Base-by-base conservation (phyloP, 2,888 invertebrate species). In the Steinernema scapterisci region DNA sequence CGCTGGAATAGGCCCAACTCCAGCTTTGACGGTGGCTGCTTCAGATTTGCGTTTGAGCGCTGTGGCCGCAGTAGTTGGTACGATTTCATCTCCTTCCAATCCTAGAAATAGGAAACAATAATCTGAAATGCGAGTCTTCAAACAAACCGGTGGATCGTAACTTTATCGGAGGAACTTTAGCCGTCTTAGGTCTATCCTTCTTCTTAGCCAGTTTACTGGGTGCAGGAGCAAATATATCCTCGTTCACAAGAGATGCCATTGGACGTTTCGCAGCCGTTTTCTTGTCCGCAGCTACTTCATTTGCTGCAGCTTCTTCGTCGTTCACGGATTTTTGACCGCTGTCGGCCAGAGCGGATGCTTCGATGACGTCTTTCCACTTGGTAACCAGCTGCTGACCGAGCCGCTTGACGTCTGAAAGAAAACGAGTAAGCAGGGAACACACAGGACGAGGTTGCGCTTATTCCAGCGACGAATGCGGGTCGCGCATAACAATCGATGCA, bases 311-410 rank as follows among this genome's bases (percentile, higher is more conserved):
- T 2, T 19, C 19, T 16, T 48, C 19, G 48, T 19, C 48, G 48
- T 48, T 48, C 6, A 5, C 48, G 48, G 16, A 16, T 13, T 48
- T 48, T 13, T 16, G 48, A 48, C n/a, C 48, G 48, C 19, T 48
- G 16, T 63, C 38, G 38, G 38, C 38, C 38, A 38, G 38, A 9
- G 63, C 31, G 1, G 63, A 16, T 13, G 63, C 5, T 25, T 63
- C 63, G 25, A 63, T 63, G 27, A 63, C 63, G 63, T 31, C 31
- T 31, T 63, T 63, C 63, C 63, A 63, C 31, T 63, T 63, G 1
- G 27, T 63, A 25, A 63, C 63, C 63, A 63, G 31, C 31, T 63
- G 63, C 31, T 63, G 63, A 16, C 63, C 27, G 31, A 63, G 63
- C 31, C 31, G 23, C 19, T 63, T 63, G 16, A 63, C 31, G 5